Percentiles rank a stretch among this genome's conserved stretches.
Conservation (phyloP, 2,113 vertebrate genomes). For the Chelonoidis abingdonii region DNA sequence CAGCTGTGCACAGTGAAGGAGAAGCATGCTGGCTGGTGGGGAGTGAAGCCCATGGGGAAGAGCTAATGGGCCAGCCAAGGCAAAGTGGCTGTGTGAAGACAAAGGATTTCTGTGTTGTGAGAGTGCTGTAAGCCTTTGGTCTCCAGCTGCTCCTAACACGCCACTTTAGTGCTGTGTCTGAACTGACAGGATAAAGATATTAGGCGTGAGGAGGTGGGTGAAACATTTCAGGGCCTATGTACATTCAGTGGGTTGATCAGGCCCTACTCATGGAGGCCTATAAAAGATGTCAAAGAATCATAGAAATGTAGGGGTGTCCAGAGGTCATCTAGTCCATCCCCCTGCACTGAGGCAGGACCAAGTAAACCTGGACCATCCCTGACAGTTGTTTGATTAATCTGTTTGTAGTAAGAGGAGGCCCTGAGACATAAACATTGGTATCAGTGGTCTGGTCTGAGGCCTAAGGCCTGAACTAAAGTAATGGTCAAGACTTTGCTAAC, state of each 20-base stretch:
- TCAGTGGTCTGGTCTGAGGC: too few species aligned
- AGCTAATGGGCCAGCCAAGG: not conserved
- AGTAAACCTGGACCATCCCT: not conserved
- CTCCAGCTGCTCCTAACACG: not conserved
- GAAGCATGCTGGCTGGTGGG: not conserved
- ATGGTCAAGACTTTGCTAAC: too few species aligned
- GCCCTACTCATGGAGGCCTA: not conserved
- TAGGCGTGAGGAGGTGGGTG: not conserved
- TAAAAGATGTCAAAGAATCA: not conserved
- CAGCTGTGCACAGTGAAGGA: not conserved
- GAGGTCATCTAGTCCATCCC: not conserved
- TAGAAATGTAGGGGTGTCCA: not conserved
- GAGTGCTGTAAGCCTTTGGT: not conserved
- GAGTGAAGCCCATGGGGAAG: not conserved
- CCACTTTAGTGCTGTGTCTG: not conserved
- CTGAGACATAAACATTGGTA: too few species aligned
- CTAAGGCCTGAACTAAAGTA: too few species aligned
- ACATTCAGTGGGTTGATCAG: not conserved
- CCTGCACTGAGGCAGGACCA: not conserved
- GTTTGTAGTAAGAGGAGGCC: too few species aligned
- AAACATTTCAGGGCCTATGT: not conserved
- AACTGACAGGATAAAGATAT: not conserved
- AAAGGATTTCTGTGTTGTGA: not conserved
- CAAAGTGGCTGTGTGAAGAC: not conserved
- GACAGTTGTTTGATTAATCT: not conserved